Percentiles rank a stretch among this genome's conserved stretches.
phyloP scores from a whole-genome alignment of 2,113 vertebrate species.

The Toxostoma redivivum region DNA sequence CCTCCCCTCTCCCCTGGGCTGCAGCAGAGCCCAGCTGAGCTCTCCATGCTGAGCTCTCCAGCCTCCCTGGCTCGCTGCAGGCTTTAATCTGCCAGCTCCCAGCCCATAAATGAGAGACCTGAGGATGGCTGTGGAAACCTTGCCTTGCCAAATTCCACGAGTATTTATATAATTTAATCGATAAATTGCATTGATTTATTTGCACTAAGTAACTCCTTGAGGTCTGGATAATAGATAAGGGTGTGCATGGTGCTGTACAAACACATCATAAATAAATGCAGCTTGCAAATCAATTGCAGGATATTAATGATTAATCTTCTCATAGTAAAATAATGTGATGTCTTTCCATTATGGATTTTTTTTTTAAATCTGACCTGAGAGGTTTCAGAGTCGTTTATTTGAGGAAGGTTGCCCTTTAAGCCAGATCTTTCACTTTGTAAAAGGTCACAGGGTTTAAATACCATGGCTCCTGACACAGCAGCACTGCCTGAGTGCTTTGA shows the following conservation, averaged over 20 bases:
- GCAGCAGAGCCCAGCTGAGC: neutral
- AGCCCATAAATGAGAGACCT: neutral
- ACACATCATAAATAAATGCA: slow-evolving; percentile 27
- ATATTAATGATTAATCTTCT: slow-evolving; percentile 10
- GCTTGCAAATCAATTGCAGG: slow-evolving; percentile 37
- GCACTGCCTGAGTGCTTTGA: neutral
- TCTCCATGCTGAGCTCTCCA: neutral
- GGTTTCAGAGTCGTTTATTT: slow-evolving; percentile 46
- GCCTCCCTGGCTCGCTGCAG: neutral
- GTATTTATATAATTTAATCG: neutral
- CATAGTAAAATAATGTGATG: slow-evolving; percentile 17
- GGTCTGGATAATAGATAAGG: neutral
- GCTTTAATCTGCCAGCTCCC: neutral
- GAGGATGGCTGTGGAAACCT: neutral
- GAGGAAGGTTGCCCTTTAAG: slow-evolving; percentile 39
- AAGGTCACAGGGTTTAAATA: slow-evolving; percentile 35
- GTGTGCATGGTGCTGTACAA: neutral
- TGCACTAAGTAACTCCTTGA: neutral
- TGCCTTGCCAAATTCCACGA: neutral
- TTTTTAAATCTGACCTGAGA: neutral
- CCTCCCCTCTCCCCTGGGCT: too few species aligned
- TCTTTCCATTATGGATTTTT: slow-evolving; percentile 25
- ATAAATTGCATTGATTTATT: slow-evolving; percentile 26
- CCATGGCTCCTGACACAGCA: neutral
- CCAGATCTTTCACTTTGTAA: slow-evolving; percentile 4